Conservation (phyloP, 1,140 invertebrate species). For the Diploscapter pachys region DNA sequence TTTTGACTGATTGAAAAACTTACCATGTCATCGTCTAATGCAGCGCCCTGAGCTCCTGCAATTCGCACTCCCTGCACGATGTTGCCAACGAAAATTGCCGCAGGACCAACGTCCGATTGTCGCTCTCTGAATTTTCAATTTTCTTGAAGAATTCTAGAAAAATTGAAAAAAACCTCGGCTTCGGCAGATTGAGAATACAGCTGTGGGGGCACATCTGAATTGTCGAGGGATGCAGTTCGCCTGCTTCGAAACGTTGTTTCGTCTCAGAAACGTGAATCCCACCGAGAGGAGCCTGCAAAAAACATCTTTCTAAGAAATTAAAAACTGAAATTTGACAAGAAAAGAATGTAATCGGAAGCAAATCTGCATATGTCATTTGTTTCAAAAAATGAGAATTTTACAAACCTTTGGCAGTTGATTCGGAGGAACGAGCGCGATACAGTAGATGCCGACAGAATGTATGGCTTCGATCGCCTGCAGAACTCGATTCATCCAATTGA, state of each 20-base stretch:
- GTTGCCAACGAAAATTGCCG: slow-evolving; percentile 98
- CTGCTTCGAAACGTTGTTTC: slow-evolving; percentile 88
- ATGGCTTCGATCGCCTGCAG: slow-evolving; percentile 98
- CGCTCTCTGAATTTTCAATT: slow-evolving; percentile 8
- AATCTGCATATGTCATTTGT: no score
- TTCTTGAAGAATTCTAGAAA: neutral
- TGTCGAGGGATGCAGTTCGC: slow-evolving; percentile 94
- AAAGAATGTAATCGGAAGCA: no score
- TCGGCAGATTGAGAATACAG: slow-evolving; percentile 99
- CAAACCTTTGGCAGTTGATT: slow-evolving; percentile 86
- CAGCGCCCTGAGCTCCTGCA: slow-evolving; percentile 75
- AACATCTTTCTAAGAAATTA: no score
- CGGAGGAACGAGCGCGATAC: slow-evolving; percentile 89
- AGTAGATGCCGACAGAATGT: slow-evolving; percentile 96
- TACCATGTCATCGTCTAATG: slow-evolving; percentile 41
- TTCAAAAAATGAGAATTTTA: no score
- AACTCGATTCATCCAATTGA: slow-evolving; percentile 99
- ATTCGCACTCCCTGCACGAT: slow-evolving; percentile 92
- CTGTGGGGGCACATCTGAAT: slow-evolving; percentile 98
- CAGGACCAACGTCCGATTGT: slow-evolving; percentile 70
- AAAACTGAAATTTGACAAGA: no score
- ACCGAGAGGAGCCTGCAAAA: slow-evolving; percentile 76
- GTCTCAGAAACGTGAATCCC: slow-evolving; percentile 97
- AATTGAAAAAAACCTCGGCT: slow-evolving; percentile 69
- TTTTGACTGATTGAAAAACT: no score